phyloP scores from a whole-genome alignment of 2,888 invertebrate species.

The Tinea pellionella region DNA sequence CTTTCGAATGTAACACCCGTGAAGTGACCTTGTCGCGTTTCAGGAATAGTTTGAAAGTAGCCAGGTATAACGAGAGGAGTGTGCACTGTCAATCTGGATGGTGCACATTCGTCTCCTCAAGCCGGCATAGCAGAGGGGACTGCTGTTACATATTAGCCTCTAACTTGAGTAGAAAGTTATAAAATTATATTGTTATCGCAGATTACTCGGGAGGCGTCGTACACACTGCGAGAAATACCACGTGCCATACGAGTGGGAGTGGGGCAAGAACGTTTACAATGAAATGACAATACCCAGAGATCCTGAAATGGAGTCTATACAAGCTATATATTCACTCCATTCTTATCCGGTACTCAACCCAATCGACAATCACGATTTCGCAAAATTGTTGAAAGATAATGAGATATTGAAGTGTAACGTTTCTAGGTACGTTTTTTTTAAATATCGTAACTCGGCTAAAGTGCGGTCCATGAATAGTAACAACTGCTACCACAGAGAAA shows the following conservation, averaged over 20 bases:
- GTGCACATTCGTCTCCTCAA: too few species aligned
- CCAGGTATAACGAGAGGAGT: too few species aligned
- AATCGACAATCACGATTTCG: conserved; percentile 29
- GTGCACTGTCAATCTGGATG: too few species aligned
- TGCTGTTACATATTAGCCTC: too few species aligned
- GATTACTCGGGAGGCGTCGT: conserved; percentile 43
- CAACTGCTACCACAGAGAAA: too few species aligned
- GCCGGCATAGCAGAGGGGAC: too few species aligned
- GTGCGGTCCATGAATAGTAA: too few species aligned
- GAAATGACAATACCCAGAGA: conserved; percentile 45
- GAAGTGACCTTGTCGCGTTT: too few species aligned
- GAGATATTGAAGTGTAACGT: conserved; percentile 37
- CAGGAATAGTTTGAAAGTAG: too few species aligned
- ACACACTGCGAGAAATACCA: conserved; percentile 34
- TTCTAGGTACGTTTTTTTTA: conserved; percentile 28
- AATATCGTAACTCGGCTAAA: too few species aligned
- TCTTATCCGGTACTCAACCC: conserved; percentile 42
- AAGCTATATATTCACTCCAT: conserved; percentile 47
- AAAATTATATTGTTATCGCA: conserved; percentile 21
- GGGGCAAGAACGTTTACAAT: conserved; percentile 40
- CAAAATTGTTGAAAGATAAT: conserved; percentile 35
- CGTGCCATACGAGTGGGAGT: conserved; percentile 47
- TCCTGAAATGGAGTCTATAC: conserved; percentile 38
- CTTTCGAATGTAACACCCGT: too few species aligned
- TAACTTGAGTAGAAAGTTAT: too few species aligned